Evolutionary conservation across 2,888 invertebrate species (phyloP), one percentile per base, ranked within the genome.

Genomic region (Acholoe squamosa): DNA sequence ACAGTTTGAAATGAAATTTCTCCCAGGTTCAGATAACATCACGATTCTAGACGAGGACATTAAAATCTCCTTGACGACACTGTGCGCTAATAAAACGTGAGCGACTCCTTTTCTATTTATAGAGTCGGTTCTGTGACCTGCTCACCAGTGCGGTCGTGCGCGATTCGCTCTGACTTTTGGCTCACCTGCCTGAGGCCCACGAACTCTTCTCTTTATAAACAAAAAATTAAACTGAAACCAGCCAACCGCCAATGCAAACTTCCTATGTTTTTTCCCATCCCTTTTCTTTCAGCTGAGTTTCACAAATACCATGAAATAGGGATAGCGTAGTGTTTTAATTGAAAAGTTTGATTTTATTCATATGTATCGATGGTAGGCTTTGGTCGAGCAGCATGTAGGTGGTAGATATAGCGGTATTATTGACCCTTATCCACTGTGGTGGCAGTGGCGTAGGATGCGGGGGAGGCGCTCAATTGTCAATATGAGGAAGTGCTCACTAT

Each of bases 401-500:
- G 71, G 31, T 28, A 25, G 14, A 16, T 43, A 10, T 43, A 10
- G 43, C 28, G 71, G 31, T n/a, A 71, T 22, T 25, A 71, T 71
- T 71, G 71, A 71, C 71, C 71, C 28, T 28, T 28, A 71, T 71
- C 28, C 28, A n/a, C 28, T 71, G 71, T 71, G 71, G 61, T n/a
- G 61, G 61, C 1, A 3, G 71, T 14, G 71, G 28, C 3, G 71
- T 22, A 71, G 71, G 25, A 28, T 71, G 71, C 71, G 71, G 14
- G 71, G 71, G 71, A 71, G 71, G 28, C 19, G 25, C 14, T 25
- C 0, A 25, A 3, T 19, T 61, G 61, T 25, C 71, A 28, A 71
- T 28, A 28, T 25, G 71, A 71, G 71, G 61, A 61, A 71, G n/a
- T 25, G 71, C 61, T 71, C 14, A 14, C 71, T 71, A 71, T 71